A percentile compares a stretch with the other conserved stretches of the same genome.
Evolutionary conservation across 1,140 invertebrate genomes (phyloP).

Genomic region (Calliopsis andreniformis): DNA sequence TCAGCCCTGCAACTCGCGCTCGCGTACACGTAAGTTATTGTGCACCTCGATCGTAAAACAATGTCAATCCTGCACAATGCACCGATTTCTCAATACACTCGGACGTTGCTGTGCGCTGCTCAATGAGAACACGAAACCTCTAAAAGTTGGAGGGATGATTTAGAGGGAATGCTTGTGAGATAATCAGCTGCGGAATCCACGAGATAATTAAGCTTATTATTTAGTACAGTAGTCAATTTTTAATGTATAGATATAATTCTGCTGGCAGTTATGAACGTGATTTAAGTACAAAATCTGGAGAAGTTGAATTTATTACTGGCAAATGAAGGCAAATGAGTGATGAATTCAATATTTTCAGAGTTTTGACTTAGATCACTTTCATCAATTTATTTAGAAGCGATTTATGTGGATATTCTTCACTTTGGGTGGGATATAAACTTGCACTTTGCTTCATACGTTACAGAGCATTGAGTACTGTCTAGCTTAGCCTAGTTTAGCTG

Average conservation of each 20-base stretch:
- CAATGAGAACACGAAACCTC: background rate
- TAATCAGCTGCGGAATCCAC: background rate
- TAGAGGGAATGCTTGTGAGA: background rate
- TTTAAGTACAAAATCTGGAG: too few relatives aligned
- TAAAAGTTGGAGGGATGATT: slow-evolving; percentile 9
- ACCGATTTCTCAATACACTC: slow-evolving; percentile 31
- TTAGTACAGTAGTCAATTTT: too few relatives aligned
- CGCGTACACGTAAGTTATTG: slow-evolving; percentile 37
- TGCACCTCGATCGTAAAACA: slow-evolving; percentile 36
- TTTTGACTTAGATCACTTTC: too few relatives aligned
- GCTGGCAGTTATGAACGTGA: too few relatives aligned
- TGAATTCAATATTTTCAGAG: background rate
- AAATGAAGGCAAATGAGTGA: too few relatives aligned
- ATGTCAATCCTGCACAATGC: slow-evolving; percentile 47
- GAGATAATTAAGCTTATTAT: too few relatives aligned
- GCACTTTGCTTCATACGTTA: background rate
- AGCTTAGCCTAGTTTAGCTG: background rate
- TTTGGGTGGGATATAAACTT: background rate
- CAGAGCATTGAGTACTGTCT: background rate
- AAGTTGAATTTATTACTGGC: too few relatives aligned
- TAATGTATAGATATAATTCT: too few relatives aligned
- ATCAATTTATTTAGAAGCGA: background rate
- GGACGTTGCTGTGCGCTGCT: background rate
- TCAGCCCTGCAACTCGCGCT: slow-evolving; percentile 10
- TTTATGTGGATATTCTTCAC: background rate